phyloP scores from a whole-genome alignment of 2,113 vertebrate genomes.

The Gambusia holbrooki region DNA sequence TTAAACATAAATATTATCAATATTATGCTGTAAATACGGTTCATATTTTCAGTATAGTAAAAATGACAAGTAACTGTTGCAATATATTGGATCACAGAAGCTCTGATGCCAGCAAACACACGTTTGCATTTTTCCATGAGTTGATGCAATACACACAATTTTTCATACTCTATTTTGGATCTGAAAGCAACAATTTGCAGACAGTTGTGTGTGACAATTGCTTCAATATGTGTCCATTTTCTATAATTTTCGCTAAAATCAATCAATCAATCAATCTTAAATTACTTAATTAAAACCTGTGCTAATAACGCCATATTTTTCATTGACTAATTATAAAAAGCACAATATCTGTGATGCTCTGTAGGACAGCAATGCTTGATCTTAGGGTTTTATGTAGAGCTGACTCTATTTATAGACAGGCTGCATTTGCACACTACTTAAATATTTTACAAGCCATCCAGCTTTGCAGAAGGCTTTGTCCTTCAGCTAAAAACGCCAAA shows the following conservation, averaged over 20 bases:
- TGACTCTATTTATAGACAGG: slow-evolving; percentile 56
- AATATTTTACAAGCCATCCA: not conserved
- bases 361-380: not conserved
- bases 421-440: slow-evolving; percentile 23
- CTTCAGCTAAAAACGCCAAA: not conserved
- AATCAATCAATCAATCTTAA: not conserved
- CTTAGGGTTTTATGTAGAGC: slow-evolving; percentile 26
- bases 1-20: not conserved
- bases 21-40: not conserved
- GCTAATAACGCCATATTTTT: not conserved
- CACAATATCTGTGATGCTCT: not conserved
- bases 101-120: no score
- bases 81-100: no score
- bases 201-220: not conserved
- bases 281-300: not conserved
- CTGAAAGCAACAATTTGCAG: not conserved
- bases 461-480: not conserved
- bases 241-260: not conserved
- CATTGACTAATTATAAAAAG: not conserved
- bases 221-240: not conserved
- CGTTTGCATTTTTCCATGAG: not conserved
- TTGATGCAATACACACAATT: not conserved
- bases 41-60: no score
- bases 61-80: no score
- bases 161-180: not conserved